phyloP scores from a whole-genome alignment of 2,113 vertebrate species.

The Dendropsophus ebraccatus region DNA sequence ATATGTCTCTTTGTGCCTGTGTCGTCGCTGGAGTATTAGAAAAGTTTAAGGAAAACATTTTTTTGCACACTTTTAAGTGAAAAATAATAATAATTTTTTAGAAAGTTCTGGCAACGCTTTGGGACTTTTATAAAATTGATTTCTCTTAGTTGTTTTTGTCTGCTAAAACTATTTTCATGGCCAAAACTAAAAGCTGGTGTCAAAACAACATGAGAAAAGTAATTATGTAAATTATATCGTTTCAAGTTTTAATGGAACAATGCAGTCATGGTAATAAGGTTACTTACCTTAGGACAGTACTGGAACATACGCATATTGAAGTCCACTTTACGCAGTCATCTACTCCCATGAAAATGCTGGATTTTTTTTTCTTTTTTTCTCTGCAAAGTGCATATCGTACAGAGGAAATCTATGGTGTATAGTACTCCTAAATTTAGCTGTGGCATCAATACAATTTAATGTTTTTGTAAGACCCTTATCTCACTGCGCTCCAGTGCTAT shows the following conservation, averaged over 20 bases:
- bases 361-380: not conserved
- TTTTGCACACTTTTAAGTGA: constrained; percentile 22
- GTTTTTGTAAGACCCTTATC: too few relatives aligned
- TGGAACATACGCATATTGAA: not conserved
- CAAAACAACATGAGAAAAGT: constrained; percentile 44
- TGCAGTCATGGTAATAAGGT: not conserved
- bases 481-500: too few relatives aligned
- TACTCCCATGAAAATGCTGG: not conserved
- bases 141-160: constrained; percentile 38
- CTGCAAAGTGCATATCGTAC: not conserved
- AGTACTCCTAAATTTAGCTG: not conserved
- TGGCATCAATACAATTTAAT: not conserved
- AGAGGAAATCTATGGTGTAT: not conserved
- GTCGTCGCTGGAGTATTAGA: not conserved
- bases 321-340: not conserved
- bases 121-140: not conserved
- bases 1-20: not conserved
- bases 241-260: not conserved
- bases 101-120: not conserved
- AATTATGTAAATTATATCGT: not conserved
- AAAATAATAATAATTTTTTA: constrained; percentile 42
- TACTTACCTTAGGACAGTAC: too few relatives aligned
- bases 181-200: constrained; percentile 41
- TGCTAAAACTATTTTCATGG: not conserved
- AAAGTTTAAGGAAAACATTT: not conserved